Evolutionary conservation across 2,797 vertebrate species (phyloP), one percentile per base, ranked within the genome.

Genomic region (Tokudaia muenninki): DNA sequence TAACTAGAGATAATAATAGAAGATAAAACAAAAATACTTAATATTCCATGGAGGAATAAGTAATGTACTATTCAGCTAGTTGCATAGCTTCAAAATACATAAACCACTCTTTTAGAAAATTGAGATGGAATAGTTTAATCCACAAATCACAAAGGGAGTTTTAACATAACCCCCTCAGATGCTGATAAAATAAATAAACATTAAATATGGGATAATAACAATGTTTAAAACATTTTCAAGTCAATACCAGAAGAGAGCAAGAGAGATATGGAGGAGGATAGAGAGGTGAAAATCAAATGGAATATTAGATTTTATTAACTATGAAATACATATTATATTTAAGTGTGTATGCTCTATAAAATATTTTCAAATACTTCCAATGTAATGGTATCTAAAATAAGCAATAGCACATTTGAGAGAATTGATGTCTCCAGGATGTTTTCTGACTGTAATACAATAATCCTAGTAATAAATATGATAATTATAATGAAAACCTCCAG

Each of bases 131-230:
- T 2, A 87, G 22, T 47, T 41, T 81, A 44, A 57, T 67, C 12
- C 19, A 84, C 13, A 92, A 92, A 84, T 52, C 16, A 74, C 19
- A n/a, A 12, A 3, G 41, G 26, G 2, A 94, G 77, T 70, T 88
- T 70, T 80, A 77, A 87, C 21, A 78, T 31, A 37, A 90, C 16
- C 61, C 70, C 22, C 10, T 83, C 5, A 65, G n/a, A 22, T 67
- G 82, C 6, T 72, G 78, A 67, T 82, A 75, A 95, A 82, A 1
- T 91, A 93, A 94, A 65, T 89, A 47, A 57, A 47, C 72, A 65
- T 26, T 75, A 84, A 81, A 11, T 47, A 47, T 74, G 12, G 6
- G 4, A 34, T 59, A 90, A 63, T 55, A 41, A 41, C 2, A 29
- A n/a, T n/a, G 72, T 84, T 90, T 31, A 79, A 74, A 47, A 2